phyloP scores from a whole-genome alignment of 1,140 invertebrate species.

The Kradibia gibbosae region DNA sequence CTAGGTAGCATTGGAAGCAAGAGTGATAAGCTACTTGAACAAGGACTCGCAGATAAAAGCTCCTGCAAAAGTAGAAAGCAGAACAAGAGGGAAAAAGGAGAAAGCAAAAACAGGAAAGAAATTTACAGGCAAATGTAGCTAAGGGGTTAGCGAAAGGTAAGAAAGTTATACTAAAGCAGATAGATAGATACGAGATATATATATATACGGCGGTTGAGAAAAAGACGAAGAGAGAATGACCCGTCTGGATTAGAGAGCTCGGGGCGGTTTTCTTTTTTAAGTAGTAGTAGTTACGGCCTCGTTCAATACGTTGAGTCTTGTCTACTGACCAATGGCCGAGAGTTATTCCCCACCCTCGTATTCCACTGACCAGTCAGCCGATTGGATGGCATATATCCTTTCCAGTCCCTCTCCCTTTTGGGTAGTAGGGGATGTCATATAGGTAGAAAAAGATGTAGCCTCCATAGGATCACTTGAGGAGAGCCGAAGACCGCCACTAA shows the following conservation, averaged over 20 bases:
- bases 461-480: background rate
- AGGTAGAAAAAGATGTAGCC: conserved; percentile 7
- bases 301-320: conserved; percentile 46
- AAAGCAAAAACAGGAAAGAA: conserved; percentile 47
- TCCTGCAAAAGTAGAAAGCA: background rate
- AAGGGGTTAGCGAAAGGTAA: background rate
- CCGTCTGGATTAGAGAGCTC: conserved; percentile 52
- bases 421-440: background rate
- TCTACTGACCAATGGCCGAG: conserved; percentile 70
- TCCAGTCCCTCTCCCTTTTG: background rate
- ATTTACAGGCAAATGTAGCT: background rate
- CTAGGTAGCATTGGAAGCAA: background rate
- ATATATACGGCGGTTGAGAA: background rate
- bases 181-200: background rate
- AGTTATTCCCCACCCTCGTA: conserved; percentile 63
- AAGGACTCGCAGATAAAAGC: conserved; percentile 4
- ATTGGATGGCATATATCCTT: conserved; percentile 68
- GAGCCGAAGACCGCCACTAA: conserved; percentile 67
- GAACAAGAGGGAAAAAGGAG: conserved; percentile 42
- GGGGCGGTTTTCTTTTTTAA: conserved; percentile 62
- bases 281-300: conserved; percentile 31
- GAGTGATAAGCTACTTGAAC: background rate
- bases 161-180: background rate
- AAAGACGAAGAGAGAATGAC: background rate
- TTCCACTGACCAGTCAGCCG: conserved; percentile 67